These are phyloP conservation scores for Hypena proboscidalis DNA, from an alignment of 2,888 invertebrate species.

Conservation along the genomic window DNA sequence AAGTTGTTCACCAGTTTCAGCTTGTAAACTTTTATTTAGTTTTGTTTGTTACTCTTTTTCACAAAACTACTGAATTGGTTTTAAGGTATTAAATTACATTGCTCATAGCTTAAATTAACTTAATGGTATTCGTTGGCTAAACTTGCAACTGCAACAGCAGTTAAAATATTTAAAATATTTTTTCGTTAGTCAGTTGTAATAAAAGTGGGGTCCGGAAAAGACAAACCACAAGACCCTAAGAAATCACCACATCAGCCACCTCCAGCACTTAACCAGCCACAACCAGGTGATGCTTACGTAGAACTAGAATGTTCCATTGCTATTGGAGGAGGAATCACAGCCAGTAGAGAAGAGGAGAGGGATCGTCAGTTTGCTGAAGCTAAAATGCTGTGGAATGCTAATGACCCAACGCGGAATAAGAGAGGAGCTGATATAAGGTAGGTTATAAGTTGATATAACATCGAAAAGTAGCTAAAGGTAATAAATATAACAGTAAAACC, in stretches of 20 bases:
- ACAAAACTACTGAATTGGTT: no score
- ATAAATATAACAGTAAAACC: no score
- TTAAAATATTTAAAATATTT: no score
- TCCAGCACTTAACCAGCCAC: background rate
- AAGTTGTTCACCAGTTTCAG: no score
- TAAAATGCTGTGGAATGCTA: conserved; percentile 57
- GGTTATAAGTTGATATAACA: no score
- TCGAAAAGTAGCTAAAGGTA: no score
- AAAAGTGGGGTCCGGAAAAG: conserved; percentile 53
- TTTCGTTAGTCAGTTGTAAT: conserved; percentile 6
- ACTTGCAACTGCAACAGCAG: no score
- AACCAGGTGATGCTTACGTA: conserved; percentile 65
- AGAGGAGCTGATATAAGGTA: conserved; percentile 66
- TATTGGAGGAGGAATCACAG: conserved; percentile 52
- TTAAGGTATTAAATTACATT: no score
- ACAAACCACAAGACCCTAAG: conserved; percentile 46
- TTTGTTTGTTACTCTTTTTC: no score
- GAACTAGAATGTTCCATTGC: conserved; percentile 67
- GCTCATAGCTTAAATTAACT: no score
- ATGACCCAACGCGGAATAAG: conserved; percentile 61
- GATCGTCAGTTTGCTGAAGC: conserved; percentile 58
- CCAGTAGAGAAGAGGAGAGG: conserved; percentile 62
- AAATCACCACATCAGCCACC: background rate
- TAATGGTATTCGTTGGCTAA: no score
- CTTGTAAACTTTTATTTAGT: no score